Evolutionary conservation across 2,797 vertebrate genomes (phyloP).

Genomic region (Spinibarbus caldwelli): DNA sequence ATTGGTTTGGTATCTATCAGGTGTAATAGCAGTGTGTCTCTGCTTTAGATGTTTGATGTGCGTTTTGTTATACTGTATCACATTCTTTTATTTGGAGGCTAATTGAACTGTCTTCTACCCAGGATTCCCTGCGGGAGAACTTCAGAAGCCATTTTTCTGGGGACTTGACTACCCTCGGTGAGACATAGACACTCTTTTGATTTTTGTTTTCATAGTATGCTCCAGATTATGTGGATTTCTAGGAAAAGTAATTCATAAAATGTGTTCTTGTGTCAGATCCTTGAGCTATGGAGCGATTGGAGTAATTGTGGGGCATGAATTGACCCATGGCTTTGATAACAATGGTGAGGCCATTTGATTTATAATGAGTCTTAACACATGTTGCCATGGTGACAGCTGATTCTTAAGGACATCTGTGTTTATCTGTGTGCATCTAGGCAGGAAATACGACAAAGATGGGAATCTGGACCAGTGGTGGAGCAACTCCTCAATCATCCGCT

Average conservation of each 20-base stretch:
- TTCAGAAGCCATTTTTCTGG: constrained; percentile 99
- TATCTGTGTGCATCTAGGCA: constrained; percentile 74
- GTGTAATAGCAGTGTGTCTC: not conserved
- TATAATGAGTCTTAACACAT: not conserved
- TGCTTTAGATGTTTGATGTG: not conserved
- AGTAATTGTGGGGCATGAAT: constrained; percentile 95
- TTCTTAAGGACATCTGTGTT: not conserved
- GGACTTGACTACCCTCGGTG: constrained; percentile 93
- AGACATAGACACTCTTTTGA: constrained; percentile 57
- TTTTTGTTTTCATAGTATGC: not conserved
- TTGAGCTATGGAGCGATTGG: constrained; percentile 97
- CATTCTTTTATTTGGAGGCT: not conserved
- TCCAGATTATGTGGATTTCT: not conserved
- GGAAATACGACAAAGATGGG: constrained; percentile 95
- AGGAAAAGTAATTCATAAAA: not conserved
- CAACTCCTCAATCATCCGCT: constrained; percentile 85
- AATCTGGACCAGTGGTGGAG: constrained; percentile 98
- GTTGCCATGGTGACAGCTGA: not conserved
- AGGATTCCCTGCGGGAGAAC: constrained; percentile 98
- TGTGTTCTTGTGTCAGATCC: constrained; percentile 75
- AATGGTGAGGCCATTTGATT: constrained; percentile 83
- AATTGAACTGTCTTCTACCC: constrained; percentile 25
- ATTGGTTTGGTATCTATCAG: not conserved
- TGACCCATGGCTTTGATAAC: constrained; percentile 97
- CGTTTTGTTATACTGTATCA: not conserved